Percentiles rank a stretch among this genome's conserved stretches.
Conservation (phyloP, 1,140 invertebrate species). For the Temnothorax curvispinosus region DNA sequence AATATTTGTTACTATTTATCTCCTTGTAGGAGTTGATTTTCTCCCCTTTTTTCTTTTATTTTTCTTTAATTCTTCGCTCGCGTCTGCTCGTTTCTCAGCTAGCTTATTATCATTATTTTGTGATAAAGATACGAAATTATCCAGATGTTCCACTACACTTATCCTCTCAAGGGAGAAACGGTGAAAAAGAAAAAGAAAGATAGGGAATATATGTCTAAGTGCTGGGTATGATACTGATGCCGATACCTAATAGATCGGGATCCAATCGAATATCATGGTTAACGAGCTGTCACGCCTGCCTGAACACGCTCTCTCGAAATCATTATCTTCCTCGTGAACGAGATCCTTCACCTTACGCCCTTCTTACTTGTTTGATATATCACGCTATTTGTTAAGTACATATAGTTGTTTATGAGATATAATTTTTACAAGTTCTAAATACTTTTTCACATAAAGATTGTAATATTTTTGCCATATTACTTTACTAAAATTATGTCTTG, state of each 20-base stretch:
- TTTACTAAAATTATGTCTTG: background rate
- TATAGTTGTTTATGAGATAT: constrained; percentile 12
- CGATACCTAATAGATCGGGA: constrained; percentile 77
- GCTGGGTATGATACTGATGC: constrained; percentile 69
- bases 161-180: constrained; percentile 66
- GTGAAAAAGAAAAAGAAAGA: constrained; percentile 31
- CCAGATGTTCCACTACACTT: constrained; percentile 68
- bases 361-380: constrained; percentile 21
- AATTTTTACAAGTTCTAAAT: background rate
- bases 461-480: background rate
- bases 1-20: constrained; percentile 64
- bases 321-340: constrained; percentile 62
- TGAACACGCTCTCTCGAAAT: constrained; percentile 73
- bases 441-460: background rate
- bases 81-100: constrained; percentile 44
- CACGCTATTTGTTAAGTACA: constrained; percentile 31
- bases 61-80: constrained; percentile 48
- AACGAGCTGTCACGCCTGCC: constrained; percentile 78
- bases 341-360: constrained; percentile 64
- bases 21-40: constrained; percentile 52
- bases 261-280: constrained; percentile 78
- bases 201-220: constrained; percentile 67
- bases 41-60: background rate
- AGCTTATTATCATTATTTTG: constrained; percentile 79
- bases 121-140: constrained; percentile 77